These are phyloP conservation scores for Macrobrachium rosenbergii DNA, from an alignment of 1,140 invertebrate species.

Conservation along the genomic window DNA sequence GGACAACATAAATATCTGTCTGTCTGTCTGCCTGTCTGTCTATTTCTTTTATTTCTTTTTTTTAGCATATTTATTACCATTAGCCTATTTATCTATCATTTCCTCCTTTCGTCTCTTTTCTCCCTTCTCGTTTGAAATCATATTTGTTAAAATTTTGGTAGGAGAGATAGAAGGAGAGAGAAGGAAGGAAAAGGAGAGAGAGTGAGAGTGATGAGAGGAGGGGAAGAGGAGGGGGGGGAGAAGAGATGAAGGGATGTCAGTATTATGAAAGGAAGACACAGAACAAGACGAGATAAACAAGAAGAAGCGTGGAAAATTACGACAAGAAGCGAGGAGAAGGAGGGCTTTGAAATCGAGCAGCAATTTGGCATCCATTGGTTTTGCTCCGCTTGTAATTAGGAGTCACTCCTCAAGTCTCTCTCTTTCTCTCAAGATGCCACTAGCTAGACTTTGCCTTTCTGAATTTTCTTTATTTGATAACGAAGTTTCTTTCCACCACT, in stretches of 20 bases:
- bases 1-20: neutral
- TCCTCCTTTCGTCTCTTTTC: neutral
- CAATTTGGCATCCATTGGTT: neutral
- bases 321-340: neutral
- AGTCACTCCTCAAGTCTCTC: no score
- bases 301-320: neutral
- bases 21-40: slow-evolving; percentile 13
- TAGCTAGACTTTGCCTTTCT: no score
- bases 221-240: neutral
- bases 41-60: neutral
- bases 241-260: neutral
- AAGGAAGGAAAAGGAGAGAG: no score
- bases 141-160: no score
- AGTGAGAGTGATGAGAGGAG: neutral
- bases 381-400: no score
- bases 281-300: neutral
- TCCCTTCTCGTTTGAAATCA: neutral
- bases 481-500: no score
- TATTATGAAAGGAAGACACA: neutral
- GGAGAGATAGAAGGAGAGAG: slow-evolving; percentile 15
- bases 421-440: no score
- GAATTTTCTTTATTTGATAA: no score
- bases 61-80: neutral
- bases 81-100: neutral
- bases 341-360: neutral